A percentile compares a stretch with the other conserved stretches of the same genome.
phyloP scores from a whole-genome alignment of 1,140 invertebrate genomes.

The Drosophila novamexicana region DNA sequence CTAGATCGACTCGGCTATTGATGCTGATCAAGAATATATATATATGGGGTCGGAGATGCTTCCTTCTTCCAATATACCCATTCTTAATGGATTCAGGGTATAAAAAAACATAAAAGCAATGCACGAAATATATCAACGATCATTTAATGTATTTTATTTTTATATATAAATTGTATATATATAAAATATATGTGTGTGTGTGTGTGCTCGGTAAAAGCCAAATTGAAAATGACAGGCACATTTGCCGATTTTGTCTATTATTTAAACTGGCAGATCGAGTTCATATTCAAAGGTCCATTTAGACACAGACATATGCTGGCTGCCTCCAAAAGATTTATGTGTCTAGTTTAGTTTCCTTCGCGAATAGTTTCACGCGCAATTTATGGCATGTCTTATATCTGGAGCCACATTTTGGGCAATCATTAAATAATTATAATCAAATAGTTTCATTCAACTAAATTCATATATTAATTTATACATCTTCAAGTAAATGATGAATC shows the following conservation, averaged over 20 bases:
- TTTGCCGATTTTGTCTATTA: constrained; percentile 24
- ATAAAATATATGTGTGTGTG: constrained; percentile 9
- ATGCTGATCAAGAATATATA: no score
- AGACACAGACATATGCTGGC: background rate
- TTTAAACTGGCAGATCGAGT: constrained; percentile 6
- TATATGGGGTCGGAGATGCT: no score
- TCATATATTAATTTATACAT: no score
- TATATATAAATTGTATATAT: background rate
- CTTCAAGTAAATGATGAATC: no score
- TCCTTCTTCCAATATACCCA: no score
- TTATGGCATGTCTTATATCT: no score
- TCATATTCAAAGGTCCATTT: constrained; percentile 26
- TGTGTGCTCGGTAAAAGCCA: constrained; percentile 7
- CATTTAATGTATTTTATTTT: background rate
- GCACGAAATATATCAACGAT: constrained; percentile 17
- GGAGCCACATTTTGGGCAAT: no score
- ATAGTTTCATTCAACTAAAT: no score
- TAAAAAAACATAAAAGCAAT: constrained; percentile 5
- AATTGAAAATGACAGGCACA: constrained; percentile 45
- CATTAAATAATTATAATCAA: no score
- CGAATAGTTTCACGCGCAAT: constrained; percentile 8
- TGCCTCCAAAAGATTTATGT: constrained; percentile 25
- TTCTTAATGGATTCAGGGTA: no score
- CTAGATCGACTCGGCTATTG: no score
- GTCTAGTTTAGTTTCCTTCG: background rate